These are phyloP conservation scores for Chaetodon trifasciatus DNA, from an alignment of 2,797 vertebrate genomes.

Conservation along the genomic window DNA sequence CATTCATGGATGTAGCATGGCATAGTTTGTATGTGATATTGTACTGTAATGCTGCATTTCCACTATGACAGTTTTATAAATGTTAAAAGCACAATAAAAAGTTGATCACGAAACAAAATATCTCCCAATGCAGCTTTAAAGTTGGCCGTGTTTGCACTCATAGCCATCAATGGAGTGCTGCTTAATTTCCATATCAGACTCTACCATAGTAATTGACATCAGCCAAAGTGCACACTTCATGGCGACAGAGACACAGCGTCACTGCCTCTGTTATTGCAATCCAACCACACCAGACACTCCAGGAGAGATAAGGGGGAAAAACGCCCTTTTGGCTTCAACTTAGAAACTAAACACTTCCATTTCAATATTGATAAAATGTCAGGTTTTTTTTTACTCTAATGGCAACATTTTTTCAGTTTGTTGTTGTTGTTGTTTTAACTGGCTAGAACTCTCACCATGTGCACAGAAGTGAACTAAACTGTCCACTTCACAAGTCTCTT, in stretches of 20 bases:
- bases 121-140: slow-evolving; percentile 31
- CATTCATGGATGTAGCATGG: background rate
- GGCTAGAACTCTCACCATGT: background rate
- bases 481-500: background rate
- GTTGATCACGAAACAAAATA: slow-evolving; percentile 19
- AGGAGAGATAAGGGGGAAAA: slow-evolving; percentile 38
- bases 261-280: slow-evolving; percentile 52
- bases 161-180: slow-evolving; percentile 42
- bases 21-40: background rate
- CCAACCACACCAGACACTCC: slow-evolving; percentile 39
- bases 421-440: background rate
- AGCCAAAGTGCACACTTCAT: slow-evolving; percentile 55
- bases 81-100: background rate
- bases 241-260: slow-evolving; percentile 50
- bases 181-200: slow-evolving; percentile 66
- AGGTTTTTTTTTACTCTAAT: slow-evolving; percentile 17
- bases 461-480: slow-evolving; percentile 1
- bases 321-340: slow-evolving; percentile 39
- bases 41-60: background rate
- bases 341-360: slow-evolving; percentile 51
- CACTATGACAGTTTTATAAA: background rate
- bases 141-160: slow-evolving; percentile 45
- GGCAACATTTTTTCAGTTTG: background rate
- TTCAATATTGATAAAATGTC: slow-evolving; percentile 28
- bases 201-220: slow-evolving; percentile 61